A percentile compares a stretch with the other conserved stretches of the same genome.
phyloP scores from a whole-genome alignment of 2,797 vertebrate species.

The Labeo calbasu region DNA sequence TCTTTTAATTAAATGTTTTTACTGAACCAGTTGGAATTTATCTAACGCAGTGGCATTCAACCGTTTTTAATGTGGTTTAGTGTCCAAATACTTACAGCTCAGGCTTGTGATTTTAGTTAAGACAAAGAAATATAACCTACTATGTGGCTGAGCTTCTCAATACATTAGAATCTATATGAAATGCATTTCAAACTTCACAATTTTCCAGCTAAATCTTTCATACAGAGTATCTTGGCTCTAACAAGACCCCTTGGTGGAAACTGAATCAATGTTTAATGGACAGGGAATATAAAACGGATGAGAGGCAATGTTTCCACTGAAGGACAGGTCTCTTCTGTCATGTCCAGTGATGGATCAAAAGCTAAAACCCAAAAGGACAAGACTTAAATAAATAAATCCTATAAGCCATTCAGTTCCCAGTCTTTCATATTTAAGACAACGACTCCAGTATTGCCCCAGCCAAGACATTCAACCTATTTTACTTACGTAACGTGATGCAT shows the following conservation, averaged over 20 bases:
- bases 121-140: neutral
- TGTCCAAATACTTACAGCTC: neutral
- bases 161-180: neutral
- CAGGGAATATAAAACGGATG: neutral
- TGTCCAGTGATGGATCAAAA: neutral
- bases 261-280: neutral
- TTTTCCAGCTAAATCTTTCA: neutral
- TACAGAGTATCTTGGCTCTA: neutral
- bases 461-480: neutral
- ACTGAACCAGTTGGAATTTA: neutral
- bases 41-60: neutral
- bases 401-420: neutral
- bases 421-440: neutral
- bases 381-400: neutral
- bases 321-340: constrained; percentile 7
- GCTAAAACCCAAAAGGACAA: neutral
- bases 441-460: neutral
- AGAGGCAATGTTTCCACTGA: neutral
- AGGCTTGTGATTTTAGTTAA: neutral
- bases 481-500: neutral
- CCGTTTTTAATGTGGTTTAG: neutral
- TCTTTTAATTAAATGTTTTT: neutral
- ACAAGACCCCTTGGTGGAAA: neutral
- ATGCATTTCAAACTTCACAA: neutral
- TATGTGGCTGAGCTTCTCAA: neutral